Evolutionary conservation across 2,113 vertebrate genomes (phyloP).

Genomic region (Malurus melanocephalus): DNA sequence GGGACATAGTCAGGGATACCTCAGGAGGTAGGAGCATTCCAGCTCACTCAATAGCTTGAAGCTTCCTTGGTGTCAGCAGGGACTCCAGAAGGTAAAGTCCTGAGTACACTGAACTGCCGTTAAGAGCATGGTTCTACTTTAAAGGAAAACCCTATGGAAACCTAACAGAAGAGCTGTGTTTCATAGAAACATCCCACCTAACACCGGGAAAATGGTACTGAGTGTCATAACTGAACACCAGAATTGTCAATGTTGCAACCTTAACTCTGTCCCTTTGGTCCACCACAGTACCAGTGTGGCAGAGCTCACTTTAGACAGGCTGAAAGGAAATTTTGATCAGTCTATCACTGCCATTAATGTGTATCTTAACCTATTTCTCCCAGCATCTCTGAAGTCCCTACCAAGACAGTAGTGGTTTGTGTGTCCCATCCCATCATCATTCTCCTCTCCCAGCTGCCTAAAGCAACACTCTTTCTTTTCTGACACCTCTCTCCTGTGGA

Average conservation of each 20-base stretch:
- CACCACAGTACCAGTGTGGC: background rate
- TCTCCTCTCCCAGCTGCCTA: background rate
- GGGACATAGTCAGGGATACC: background rate
- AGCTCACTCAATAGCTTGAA: background rate
- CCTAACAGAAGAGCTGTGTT: background rate
- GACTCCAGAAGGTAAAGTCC: background rate
- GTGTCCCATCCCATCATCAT: background rate
- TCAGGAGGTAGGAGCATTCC: background rate
- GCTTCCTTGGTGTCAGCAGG: background rate
- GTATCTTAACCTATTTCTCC: background rate
- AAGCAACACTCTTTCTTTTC: background rate
- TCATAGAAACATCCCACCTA: background rate
- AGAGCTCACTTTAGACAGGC: background rate
- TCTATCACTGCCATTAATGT: background rate
- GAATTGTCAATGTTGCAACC: background rate
- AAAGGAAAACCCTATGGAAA: background rate
- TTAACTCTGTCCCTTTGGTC: background rate
- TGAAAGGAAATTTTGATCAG: background rate
- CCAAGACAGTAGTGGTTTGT: background rate
- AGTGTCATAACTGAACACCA: background rate
- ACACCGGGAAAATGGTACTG: background rate
- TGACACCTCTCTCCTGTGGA: background rate
- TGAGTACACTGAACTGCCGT: background rate
- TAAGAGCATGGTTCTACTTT: background rate
- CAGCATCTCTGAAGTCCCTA: background rate